Evolutionary conservation across 2,888 invertebrate species (phyloP).

Genomic region (Xylota segnis): DNA sequence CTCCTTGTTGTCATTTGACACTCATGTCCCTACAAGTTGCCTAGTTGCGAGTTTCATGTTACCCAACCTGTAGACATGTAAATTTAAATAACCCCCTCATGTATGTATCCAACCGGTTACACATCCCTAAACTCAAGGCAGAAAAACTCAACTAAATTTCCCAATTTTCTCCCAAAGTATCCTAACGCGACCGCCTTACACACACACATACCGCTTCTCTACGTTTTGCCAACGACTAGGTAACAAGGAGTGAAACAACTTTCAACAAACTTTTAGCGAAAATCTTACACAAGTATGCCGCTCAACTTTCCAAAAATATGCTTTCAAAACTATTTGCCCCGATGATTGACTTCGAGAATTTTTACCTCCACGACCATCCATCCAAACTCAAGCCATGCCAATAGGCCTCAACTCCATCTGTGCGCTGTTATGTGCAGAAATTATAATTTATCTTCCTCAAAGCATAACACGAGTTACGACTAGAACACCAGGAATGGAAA

Average conservation of each 20-base stretch:
- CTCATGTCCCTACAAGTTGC: constrained; percentile 29
- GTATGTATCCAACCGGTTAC: constrained; percentile 4
- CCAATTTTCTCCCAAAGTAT: not conserved
- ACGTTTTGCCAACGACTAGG: not conserved
- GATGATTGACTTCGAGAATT: constrained; percentile 63
- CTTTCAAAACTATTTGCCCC: constrained; percentile 66
- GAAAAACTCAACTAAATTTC: constrained; percentile 11
- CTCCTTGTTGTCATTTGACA: constrained; percentile 15
- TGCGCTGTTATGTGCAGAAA: constrained; percentile 50
- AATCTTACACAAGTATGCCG: constrained; percentile 65
- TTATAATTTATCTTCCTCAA: constrained; percentile 72
- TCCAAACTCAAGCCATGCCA: not conserved
- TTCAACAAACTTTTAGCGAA: constrained; percentile 55
- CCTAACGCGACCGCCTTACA: not conserved
- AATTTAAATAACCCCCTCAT: constrained; percentile 5
- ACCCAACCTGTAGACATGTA: constrained; percentile 32
- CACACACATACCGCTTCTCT: not conserved
- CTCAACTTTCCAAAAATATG: constrained; percentile 63
- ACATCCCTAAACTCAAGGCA: constrained; percentile 20
- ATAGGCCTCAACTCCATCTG: constrained; percentile 56
- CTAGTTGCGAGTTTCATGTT: constrained; percentile 14
- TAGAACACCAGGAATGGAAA: constrained; percentile 38
- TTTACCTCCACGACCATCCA: constrained; percentile 12
- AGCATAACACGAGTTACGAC: constrained; percentile 26
- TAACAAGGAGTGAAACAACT: not conserved